Percentiles rank a stretch among this genome's conserved stretches.
These are phyloP conservation scores for Drosophila littoralis DNA, from an alignment of 1,140 invertebrate genomes.

Conservation along the genomic window DNA sequence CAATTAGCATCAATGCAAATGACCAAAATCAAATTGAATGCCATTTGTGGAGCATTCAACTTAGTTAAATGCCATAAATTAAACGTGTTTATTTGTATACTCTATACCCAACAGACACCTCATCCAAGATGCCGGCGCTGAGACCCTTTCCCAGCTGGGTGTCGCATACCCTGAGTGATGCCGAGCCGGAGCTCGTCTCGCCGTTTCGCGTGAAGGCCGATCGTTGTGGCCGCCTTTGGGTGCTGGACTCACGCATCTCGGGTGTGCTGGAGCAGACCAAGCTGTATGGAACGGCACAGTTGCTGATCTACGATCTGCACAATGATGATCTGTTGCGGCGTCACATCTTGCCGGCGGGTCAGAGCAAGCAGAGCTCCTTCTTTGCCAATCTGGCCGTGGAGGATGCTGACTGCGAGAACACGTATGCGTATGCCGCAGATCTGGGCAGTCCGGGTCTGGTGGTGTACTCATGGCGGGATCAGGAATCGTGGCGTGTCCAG, in stretches of 20 bases:
- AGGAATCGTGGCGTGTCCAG: slow-evolving; percentile 88
- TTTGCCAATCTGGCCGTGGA: slow-evolving; percentile 91
- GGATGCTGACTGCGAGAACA: slow-evolving; percentile 88
- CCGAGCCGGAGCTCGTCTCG: slow-evolving; percentile 89
- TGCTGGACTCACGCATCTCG: slow-evolving; percentile 89
- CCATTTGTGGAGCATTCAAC: slow-evolving; percentile 30
- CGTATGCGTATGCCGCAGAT: slow-evolving; percentile 88
- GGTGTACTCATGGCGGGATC: slow-evolving; percentile 89
- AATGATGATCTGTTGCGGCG: slow-evolving; percentile 89
- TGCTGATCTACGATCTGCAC: slow-evolving; percentile 90
- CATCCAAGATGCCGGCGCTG: slow-evolving; percentile 87
- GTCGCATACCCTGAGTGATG: slow-evolving; percentile 86
- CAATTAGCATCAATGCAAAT: slow-evolving; percentile 64
- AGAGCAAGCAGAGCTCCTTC: slow-evolving; percentile 89
- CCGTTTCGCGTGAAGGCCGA: slow-evolving; percentile 90
- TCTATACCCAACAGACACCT: slow-evolving; percentile 85
- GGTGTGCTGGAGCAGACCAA: slow-evolving; percentile 86
- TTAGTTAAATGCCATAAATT: not conserved
- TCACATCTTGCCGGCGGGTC: slow-evolving; percentile 87
- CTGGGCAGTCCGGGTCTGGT: slow-evolving; percentile 88
- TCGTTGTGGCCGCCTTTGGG: slow-evolving; percentile 90
- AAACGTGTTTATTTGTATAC: not conserved
- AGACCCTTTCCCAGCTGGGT: slow-evolving; percentile 91
- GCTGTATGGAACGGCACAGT: slow-evolving; percentile 85
- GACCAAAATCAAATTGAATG: slow-evolving; percentile 11